Conservation (phyloP, 2,888 invertebrate species). For the Matsumyia berberina region DNA sequence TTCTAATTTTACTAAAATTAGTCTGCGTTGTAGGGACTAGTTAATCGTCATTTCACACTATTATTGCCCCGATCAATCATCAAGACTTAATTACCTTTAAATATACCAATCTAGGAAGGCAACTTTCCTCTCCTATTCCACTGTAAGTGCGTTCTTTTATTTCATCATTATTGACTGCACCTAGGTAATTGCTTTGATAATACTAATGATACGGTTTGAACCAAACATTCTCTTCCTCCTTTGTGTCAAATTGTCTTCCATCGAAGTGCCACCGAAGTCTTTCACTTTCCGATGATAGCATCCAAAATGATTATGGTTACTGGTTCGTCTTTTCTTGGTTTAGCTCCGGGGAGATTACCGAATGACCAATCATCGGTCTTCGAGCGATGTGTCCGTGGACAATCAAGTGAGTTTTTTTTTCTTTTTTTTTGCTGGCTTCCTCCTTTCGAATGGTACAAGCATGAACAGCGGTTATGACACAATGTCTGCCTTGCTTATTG, state of each 20-base stretch:
- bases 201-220: constrained; percentile 66
- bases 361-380: constrained; percentile 67
- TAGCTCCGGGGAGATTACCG: constrained; percentile 55
- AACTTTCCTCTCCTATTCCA: constrained; percentile 20
- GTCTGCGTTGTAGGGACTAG: too few species aligned
- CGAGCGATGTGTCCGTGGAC: constrained; percentile 43
- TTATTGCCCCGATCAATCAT: neutral
- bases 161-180: constrained; percentile 65
- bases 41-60: too few species aligned
- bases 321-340: constrained; percentile 58
- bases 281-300: constrained; percentile 57
- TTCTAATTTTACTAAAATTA: too few species aligned
- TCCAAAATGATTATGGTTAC: constrained; percentile 66
- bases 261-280: constrained; percentile 62
- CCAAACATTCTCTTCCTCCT: constrained; percentile 60
- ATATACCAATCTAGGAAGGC: neutral
- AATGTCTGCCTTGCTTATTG: constrained; percentile 59
- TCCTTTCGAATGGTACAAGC: constrained; percentile 67
- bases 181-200: constrained; percentile 70
- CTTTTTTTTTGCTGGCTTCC: constrained; percentile 49
- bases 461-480: constrained; percentile 66
- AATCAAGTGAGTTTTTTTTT: constrained; percentile 48
- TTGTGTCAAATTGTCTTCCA: constrained; percentile 54
- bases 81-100: neutral
- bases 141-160: constrained; percentile 58